Evolutionary conservation across 2,797 vertebrate genomes (phyloP), one percentile per base, ranked within the genome.

Genomic region (Parauchenoglanis ngamensis): DNA sequence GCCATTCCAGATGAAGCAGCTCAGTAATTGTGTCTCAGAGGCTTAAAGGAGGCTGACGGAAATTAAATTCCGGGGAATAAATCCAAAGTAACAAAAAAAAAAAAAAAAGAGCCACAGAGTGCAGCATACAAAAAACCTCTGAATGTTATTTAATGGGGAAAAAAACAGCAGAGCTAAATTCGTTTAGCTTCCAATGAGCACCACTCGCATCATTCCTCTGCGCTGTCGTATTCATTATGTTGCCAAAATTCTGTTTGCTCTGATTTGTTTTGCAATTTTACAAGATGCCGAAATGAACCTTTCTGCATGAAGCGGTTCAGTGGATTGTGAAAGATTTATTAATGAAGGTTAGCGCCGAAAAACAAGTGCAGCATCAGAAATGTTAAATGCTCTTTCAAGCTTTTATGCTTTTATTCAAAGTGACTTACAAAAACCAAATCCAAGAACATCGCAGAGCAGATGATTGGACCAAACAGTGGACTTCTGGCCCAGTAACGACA

Each of bases 21-120:
- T 80, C 85, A 40, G 54, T 91, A 90, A 90, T 91, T 87, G 87
- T 83, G 84, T 92, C 89, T 89, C 90, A 79, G 76, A 90, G 92
- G 90, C 61, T 91, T 89, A 91, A 88, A 85, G 61, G 52, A 87
- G 88, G 83, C 85, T 88, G 86, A 76, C 77, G 88, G 70, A 90
- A 91, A 92, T 91, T 89, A 87, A 86, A 91, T 90, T 89, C 81
- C 65, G 23, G 78, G 46, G 67, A 70, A 91, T 87, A 83, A 89
- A 90, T 90, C 85, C 88, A 84, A 13, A 19, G 46, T 15, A 90
- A 40, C 40, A 40, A 40, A 40, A 82, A 65, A 78, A 31, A 31
- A 31, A 80, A 82, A 88, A 73, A 89, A 61, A 84, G n/a, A 82
- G 63, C 87, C 65, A 65, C 28, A 72, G 59, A 89, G 86, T 83